phyloP scores from a whole-genome alignment of 2,113 vertebrate species.

The Malurus cyaneus region DNA sequence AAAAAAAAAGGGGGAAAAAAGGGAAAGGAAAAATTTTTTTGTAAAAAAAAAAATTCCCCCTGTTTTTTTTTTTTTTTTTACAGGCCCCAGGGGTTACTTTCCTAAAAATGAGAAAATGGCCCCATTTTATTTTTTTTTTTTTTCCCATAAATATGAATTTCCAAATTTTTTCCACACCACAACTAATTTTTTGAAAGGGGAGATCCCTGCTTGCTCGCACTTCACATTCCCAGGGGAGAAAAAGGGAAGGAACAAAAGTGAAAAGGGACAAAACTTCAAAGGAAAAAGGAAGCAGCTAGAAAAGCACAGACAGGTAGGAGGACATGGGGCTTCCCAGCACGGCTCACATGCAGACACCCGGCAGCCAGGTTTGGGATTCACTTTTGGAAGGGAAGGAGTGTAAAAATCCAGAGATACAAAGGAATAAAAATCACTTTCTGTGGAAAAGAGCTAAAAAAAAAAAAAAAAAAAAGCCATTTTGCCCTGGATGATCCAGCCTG shows the following conservation, averaged over 20 bases:
- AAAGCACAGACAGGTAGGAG: background rate
- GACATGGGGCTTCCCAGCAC: background rate
- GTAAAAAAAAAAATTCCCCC: no score
- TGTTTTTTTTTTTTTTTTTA: no score
- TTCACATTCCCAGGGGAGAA: background rate
- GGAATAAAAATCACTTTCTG: background rate
- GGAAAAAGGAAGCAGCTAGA: background rate
- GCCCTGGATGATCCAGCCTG: background rate
- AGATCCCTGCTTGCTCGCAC: background rate
- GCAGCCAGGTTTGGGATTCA: background rate
- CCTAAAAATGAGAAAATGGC: no score
- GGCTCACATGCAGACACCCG: rapidly evolving
- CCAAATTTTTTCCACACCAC: no score
- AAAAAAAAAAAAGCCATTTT: background rate
- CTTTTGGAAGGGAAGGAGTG: background rate
- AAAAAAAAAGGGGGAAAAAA: no score
- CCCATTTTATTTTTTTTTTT: no score
- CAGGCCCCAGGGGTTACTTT: no score
- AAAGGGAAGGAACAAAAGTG: background rate
- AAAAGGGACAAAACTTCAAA: background rate
- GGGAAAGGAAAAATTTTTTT: no score
- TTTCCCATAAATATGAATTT: no score
- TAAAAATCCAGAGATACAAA: background rate
- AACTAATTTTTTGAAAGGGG: background rate
- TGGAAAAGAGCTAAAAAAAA: background rate